Conservation (phyloP, 2,888 invertebrate genomes). For the Phengaris arion region DNA sequence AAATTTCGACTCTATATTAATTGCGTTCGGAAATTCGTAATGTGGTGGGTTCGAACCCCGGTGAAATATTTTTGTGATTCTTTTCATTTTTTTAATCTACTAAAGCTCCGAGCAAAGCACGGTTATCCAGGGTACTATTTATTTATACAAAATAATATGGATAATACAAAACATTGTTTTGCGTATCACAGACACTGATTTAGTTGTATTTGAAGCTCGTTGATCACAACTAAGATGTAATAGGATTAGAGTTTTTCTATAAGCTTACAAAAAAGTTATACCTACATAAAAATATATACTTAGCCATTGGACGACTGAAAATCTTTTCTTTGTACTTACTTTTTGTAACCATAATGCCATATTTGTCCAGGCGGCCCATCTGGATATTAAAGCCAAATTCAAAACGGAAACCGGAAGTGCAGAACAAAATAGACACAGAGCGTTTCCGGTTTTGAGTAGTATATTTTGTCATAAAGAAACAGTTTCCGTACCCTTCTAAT, state of each 20-base stretch:
- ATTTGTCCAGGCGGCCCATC: neutral
- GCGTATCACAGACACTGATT: too few species aligned
- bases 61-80: too few species aligned
- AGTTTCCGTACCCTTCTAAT: neutral
- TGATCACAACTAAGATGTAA: neutral
- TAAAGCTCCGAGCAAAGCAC: too few species aligned
- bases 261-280: neutral
- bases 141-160: too few species aligned
- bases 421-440: slow-evolving; percentile 39
- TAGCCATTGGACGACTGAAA: neutral
- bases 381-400: neutral
- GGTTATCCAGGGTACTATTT: too few species aligned
- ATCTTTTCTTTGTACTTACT: neutral
- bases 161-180: too few species aligned
- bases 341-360: neutral
- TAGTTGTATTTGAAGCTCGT: neutral
- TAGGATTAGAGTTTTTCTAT: neutral
- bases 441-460: slow-evolving; percentile 11
- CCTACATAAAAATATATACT: neutral
- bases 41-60: too few species aligned
- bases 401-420: slow-evolving; percentile 24
- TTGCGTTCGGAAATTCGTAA: too few species aligned
- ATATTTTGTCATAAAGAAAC: neutral
- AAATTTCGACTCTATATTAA: too few species aligned
- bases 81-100: too few species aligned